Conservation (phyloP, 2,797 vertebrate species). For the Chloroceryle inda region DNA sequence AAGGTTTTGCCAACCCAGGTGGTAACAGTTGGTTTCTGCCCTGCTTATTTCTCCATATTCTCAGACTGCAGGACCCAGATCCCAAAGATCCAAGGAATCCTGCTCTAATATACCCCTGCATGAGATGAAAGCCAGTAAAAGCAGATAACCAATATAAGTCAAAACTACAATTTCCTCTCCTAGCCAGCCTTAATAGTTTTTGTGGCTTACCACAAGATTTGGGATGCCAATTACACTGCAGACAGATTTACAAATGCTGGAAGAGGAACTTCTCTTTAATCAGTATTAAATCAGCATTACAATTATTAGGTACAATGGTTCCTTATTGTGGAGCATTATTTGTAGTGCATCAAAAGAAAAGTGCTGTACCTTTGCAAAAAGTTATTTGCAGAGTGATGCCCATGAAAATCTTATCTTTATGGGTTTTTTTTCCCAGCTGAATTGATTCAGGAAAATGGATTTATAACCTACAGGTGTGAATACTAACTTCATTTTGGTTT, state of each 20-base stretch:
- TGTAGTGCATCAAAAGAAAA: conserved; percentile 10
- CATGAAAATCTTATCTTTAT: neutral
- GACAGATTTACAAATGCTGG: conserved; percentile 69
- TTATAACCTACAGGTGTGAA: conserved; percentile 3
- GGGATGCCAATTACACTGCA: conserved; percentile 73
- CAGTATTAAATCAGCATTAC: conserved; percentile 50
- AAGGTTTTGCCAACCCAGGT: conserved; percentile 36
- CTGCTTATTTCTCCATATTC: conserved; percentile 15
- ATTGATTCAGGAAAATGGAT: neutral
- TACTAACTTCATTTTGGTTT: neutral
- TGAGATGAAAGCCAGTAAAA: conserved; percentile 51
- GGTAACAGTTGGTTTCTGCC: conserved; percentile 55
- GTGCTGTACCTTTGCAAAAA: neutral
- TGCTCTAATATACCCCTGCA: neutral
- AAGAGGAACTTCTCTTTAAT: conserved; percentile 67
- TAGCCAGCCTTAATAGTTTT: conserved; percentile 62
- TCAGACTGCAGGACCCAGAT: neutral
- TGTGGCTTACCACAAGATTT: conserved; percentile 78
- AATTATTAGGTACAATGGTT: conserved; percentile 38
- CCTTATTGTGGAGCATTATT: conserved; percentile 42
- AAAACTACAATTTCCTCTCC: conserved; percentile 57
- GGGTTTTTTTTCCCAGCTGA: neutral
- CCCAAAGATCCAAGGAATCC: conserved; percentile 28
- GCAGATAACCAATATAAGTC: conserved; percentile 52
- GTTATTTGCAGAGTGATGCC: neutral